Evolutionary conservation across 2,888 invertebrate genomes (phyloP), one percentile per base, ranked within the genome.

Genomic region (Tenthredo scrophulariae): DNA sequence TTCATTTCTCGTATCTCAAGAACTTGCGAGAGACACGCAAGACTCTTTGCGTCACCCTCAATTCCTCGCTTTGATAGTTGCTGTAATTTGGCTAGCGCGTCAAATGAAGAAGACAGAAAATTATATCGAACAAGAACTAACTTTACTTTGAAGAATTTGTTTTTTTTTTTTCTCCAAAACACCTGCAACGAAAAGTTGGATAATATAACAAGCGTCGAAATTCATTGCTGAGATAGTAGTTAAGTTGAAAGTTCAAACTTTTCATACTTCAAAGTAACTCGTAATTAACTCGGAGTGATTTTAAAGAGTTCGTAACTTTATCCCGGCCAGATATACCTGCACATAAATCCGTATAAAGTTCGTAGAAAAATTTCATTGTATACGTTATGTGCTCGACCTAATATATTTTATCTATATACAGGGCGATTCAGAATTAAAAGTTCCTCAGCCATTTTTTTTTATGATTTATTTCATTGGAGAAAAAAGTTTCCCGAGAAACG

Each of bases 261-360:
- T 62, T 62, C 62, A 62, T 62, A 22, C 62, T 26, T 62, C 62
- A 62, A 62, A 62, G 62, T 62, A 62, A 70, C 37, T 33, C n/a
- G 18, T 37, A 37, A 70, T 37, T 70, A 62, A 62, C 70, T 37
- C 33, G 3, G 37, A 70, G 70, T 70, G 70, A 70, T 70, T 70
- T n/a, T 18, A 70, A 70, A 70, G 18, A 9, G 70, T 70, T 70
- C 7, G 1, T n/a, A 37, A 70, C 70, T 70, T 70, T 37, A 70
- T 70, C 9, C 7, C 15, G 1, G 15, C 15, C 18, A 67, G 33
- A 67, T 67, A 67, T 6, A 26, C 15, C 29, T 22, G 9, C 2
- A 54, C 7, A 13, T 46, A 15, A 46, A 46, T 46, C 46, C 29
- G 29, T 26, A 10, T 7, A 29, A 33, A 70, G 70, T 70, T 70